A percentile compares a stretch with the other conserved stretches of the same genome.
Conservation (phyloP, 2,113 vertebrate species). For the Gnathonemus echidnorhynchus region DNA sequence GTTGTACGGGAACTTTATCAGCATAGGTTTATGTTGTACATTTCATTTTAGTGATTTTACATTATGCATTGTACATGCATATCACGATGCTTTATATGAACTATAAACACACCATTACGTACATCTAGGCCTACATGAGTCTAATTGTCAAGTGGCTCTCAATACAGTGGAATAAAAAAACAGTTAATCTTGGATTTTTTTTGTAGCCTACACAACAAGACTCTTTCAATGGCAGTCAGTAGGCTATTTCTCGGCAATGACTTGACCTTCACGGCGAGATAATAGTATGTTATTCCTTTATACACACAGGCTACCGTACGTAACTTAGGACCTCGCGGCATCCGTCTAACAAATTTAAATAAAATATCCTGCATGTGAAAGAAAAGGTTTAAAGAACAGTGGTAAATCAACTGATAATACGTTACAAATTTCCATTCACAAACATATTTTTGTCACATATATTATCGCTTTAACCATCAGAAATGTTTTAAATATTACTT, state of each 20-base stretch:
- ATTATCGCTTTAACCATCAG: background rate
- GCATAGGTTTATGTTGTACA: background rate
- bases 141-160: background rate
- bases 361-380: background rate
- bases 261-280: constrained; percentile 27
- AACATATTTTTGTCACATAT: background rate
- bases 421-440: background rate
- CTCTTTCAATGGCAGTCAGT: background rate
- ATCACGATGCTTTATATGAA: background rate
- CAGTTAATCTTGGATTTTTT: constrained; percentile 7
- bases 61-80: background rate
- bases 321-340: background rate
- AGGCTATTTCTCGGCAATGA: constrained; percentile 51
- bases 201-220: background rate
- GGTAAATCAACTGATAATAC: background rate
- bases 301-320: constrained; percentile 26
- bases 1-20: background rate
- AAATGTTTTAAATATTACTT: background rate
- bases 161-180: background rate
- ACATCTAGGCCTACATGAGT: background rate
- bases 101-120: background rate
- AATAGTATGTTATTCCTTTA: constrained; percentile 31
- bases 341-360: background rate
- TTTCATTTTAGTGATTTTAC: background rate
- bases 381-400: background rate